Conservation (phyloP, 2,888 invertebrate genomes). For the Machimus rusticus region DNA sequence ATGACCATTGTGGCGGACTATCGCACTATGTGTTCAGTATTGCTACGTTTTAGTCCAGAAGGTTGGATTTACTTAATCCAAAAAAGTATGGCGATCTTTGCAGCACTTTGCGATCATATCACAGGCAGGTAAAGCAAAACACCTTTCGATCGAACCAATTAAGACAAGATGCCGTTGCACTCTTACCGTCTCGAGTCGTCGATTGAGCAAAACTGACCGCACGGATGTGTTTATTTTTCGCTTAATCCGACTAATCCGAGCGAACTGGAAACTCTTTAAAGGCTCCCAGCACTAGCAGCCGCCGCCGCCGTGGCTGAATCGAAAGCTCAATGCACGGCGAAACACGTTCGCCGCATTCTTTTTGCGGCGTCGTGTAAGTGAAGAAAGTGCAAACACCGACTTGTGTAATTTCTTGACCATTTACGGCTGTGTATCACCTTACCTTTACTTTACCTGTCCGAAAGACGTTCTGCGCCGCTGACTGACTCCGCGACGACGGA, state of each 20-base stretch:
- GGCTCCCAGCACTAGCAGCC: neutral
- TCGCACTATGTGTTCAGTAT: neutral
- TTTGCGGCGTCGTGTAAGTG: neutral
- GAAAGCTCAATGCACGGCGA: neutral
- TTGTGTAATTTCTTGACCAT: conserved; percentile 7
- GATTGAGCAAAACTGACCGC: conserved; percentile 3
- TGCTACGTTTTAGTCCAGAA: neutral
- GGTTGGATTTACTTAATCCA: neutral
- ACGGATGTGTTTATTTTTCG: neutral
- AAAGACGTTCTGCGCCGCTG: neutral
- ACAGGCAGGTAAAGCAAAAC: neutral
- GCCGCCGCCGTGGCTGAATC: neutral
- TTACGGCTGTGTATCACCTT: neutral
- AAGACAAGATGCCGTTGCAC: neutral
- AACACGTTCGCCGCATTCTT: conserved; percentile 10
- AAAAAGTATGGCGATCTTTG: neutral
- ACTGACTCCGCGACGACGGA: neutral
- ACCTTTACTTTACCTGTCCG: neutral
- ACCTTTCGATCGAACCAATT: neutral
- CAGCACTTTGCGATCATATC: neutral
- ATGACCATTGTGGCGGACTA: neutral
- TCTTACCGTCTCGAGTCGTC: neutral
- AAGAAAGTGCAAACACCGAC: conserved; percentile 24
- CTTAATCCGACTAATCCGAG: neutral
- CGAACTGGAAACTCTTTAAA: neutral